Evolutionary conservation across 2,888 invertebrate genomes (phyloP), one percentile per base, ranked within the genome.

Genomic region (Pemphredon lugubris): DNA sequence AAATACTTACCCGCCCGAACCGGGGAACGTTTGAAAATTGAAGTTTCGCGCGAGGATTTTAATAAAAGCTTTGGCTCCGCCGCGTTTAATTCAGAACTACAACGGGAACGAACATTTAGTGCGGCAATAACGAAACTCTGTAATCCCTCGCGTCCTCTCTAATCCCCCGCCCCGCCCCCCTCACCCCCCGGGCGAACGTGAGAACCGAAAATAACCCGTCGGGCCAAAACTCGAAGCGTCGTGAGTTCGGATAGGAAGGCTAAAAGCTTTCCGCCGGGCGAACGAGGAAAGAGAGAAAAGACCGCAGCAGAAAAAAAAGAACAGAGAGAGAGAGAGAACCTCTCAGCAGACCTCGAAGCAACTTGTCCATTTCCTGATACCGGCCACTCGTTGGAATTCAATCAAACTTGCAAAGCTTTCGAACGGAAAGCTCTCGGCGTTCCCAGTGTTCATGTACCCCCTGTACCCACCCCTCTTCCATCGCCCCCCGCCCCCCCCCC

Each of bases 401-500:
- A 85, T 84, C 83, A 85, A 85, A 85, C 85, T 85, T 84, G 82
- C 80, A 77, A 83, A 83, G 83, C 81, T 84, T 77, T 78, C 70
- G 69, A 45, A 67, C 66, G 73, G 59, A 47, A 18, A 47, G 34
- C 53, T 51, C n/a, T n/a, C n/a, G n/a, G n/a, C 60, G 53, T 39
- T 58, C 16, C 32, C 44, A 20, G 11, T 34, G 34, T 30, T 58
- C 11, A 26, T 23, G 20, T 7, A 40, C 13, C 32, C 11, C 18
- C 39, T 21, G 53, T 34, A 21, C 9, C 30, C 14, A 14, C 6
- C 39, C n/a, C 11, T 26, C 7, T 26, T 26, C 26, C 26, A 5
- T 26, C 26, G 26, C 26, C 4, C 3, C 3, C 26, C 26, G 26
- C 4, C 7, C 7, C 3, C 26, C 26, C 7, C 7, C 3, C 26